Percentiles rank a stretch among this genome's conserved stretches.
phyloP scores from a whole-genome alignment of 2,797 vertebrate species.

The Onychomys arenicola region DNA sequence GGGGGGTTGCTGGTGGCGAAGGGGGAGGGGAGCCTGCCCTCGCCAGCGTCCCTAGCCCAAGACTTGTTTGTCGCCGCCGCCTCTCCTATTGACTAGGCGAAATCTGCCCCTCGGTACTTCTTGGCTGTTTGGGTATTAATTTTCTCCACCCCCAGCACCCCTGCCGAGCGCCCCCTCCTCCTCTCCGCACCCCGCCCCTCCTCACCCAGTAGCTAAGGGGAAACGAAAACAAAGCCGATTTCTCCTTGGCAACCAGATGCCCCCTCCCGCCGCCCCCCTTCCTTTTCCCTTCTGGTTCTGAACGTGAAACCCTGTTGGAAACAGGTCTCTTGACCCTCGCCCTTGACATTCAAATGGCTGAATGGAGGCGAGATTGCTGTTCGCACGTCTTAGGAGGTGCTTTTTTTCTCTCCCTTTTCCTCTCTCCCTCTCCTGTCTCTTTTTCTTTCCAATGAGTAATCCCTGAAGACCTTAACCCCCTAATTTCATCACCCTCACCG shows the following conservation, averaged over 20 bases:
- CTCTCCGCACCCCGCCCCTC: slow-evolving; percentile 71
- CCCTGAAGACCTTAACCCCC: slow-evolving; percentile 81
- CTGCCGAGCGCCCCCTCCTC: slow-evolving; percentile 67
- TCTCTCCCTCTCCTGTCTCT: background rate
- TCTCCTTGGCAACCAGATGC: slow-evolving; percentile 85
- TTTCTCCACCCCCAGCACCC: slow-evolving; percentile 73
- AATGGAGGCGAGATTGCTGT: slow-evolving; percentile 78
- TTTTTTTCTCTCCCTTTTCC: background rate
- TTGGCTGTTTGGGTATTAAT: slow-evolving; percentile 89
- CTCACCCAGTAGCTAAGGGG: slow-evolving; percentile 84
- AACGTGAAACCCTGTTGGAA: slow-evolving; percentile 84
- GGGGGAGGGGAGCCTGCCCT: slow-evolving; percentile 61
- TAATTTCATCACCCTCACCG: slow-evolving; percentile 80
- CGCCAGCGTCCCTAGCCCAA: slow-evolving; percentile 76
- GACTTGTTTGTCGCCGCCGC: slow-evolving; percentile 87
- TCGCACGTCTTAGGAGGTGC: slow-evolving; percentile 76
- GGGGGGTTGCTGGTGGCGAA: slow-evolving; percentile 1
- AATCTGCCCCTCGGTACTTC: slow-evolving; percentile 81
- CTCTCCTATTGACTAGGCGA: slow-evolving; percentile 73
- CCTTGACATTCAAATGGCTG: slow-evolving; percentile 86
- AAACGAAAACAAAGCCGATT: slow-evolving; percentile 85
- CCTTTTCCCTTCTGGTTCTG: slow-evolving; percentile 76
- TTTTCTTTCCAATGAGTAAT: slow-evolving; percentile 80
- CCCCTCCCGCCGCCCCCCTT: slow-evolving; percentile 65
- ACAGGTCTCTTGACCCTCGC: slow-evolving; percentile 83